phyloP scores from a whole-genome alignment of 2,113 vertebrate species.

The Phrynosoma platyrhinos region DNA sequence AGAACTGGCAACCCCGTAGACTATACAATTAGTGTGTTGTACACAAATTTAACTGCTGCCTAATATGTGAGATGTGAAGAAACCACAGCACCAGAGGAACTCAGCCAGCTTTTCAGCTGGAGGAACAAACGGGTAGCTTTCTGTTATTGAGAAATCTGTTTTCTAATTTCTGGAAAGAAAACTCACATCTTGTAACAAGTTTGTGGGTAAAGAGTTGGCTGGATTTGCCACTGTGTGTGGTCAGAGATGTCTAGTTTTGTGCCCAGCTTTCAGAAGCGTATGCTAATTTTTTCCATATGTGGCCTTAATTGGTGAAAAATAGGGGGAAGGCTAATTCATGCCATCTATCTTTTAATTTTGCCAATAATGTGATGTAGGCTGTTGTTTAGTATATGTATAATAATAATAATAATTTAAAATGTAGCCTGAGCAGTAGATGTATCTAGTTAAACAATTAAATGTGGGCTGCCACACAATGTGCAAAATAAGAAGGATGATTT shows the following conservation, averaged over 20 bases:
- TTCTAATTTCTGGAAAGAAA: background rate
- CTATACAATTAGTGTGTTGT: background rate
- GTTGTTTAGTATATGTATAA: background rate
- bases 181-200: background rate
- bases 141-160: background rate
- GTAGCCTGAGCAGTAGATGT: background rate
- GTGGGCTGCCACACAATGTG: background rate
- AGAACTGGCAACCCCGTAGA: background rate
- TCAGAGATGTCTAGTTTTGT: background rate
- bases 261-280: conserved; percentile 25
- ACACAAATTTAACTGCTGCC: background rate
- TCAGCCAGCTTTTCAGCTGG: background rate
- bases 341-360: background rate
- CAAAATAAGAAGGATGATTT: background rate
- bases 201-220: conserved; percentile 3
- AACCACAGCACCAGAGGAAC: background rate
- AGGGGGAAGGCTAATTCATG: background rate
- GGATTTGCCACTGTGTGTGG: background rate
- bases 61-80: background rate
- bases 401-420: background rate
- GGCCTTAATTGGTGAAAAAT: background rate
- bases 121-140: background rate
- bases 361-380: background rate
- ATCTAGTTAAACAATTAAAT: background rate
- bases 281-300: conserved; percentile 9